phyloP scores from a whole-genome alignment of 2,113 vertebrate species.

The Climacteris rufus region DNA sequence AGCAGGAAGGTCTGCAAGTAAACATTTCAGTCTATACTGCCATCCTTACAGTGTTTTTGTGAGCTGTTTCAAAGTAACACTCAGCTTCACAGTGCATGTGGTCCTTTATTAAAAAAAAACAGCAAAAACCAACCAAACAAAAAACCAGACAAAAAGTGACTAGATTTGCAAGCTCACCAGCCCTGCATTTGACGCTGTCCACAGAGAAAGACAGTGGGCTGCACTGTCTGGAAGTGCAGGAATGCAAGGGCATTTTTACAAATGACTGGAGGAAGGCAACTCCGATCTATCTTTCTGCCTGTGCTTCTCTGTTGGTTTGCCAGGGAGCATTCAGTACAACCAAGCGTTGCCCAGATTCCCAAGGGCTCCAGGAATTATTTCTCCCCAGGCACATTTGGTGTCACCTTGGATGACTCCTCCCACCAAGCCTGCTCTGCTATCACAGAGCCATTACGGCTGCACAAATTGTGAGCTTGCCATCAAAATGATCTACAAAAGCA shows the following conservation, averaged over 20 bases:
- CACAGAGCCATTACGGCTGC: neutral
- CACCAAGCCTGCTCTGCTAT: neutral
- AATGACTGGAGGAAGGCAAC: neutral
- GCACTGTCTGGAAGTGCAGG: neutral
- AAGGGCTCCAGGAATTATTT: neutral
- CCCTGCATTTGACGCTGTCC: neutral
- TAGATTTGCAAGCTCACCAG: neutral
- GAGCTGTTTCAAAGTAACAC: neutral
- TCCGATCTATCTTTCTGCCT: neutral
- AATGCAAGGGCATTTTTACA: neutral
- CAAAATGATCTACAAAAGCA: neutral
- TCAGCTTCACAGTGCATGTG: neutral
- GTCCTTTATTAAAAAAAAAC: neutral
- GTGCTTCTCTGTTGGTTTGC: neutral
- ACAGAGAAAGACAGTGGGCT: neutral
- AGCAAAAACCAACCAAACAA: neutral
- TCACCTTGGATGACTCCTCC: neutral
- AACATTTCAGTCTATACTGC: neutral
- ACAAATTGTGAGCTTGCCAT: neutral
- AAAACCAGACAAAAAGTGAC: rapidly evolving
- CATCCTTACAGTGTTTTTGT: neutral
- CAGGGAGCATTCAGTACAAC: neutral
- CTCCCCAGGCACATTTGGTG: neutral
- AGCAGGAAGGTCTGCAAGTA: neutral
- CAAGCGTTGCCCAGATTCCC: neutral